Conservation (phyloP, 2,113 vertebrate species). For the Megaceryle maxima region DNA sequence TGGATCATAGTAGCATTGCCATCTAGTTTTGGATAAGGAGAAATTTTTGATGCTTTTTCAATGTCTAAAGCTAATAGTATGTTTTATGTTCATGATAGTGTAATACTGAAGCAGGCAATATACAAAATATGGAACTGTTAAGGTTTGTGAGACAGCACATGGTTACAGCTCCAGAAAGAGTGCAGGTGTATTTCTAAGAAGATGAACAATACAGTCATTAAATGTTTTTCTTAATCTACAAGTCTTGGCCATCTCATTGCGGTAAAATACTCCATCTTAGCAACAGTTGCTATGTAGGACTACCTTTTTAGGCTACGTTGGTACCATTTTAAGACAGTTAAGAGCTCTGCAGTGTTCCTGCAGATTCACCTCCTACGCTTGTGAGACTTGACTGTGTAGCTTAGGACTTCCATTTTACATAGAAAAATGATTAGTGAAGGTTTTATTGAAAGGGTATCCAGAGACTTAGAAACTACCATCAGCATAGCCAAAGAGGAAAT, state of each 20-base stretch:
- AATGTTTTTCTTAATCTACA: neutral
- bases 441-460: neutral
- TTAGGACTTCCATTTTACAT: neutral
- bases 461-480: neutral
- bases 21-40: neutral
- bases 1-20: neutral
- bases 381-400: constrained; percentile 8
- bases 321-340: neutral
- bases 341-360: constrained; percentile 19
- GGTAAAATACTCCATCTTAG: constrained; percentile 10
- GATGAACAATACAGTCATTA: neutral
- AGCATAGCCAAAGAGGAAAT: neutral
- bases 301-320: neutral
- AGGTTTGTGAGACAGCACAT: neutral
- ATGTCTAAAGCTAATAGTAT: neutral
- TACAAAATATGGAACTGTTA: neutral
- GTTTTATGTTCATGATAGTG: neutral
- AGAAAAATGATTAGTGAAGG: neutral
- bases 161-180: neutral
- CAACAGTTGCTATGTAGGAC: constrained; percentile 54
- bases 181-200: neutral
- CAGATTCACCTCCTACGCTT: neutral
- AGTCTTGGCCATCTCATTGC: neutral
- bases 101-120: neutral
- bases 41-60: neutral